Evolutionary conservation across 2,113 vertebrate genomes (phyloP), one percentile per base, ranked within the genome.

Genomic region (Hystrix cristata): DNA sequence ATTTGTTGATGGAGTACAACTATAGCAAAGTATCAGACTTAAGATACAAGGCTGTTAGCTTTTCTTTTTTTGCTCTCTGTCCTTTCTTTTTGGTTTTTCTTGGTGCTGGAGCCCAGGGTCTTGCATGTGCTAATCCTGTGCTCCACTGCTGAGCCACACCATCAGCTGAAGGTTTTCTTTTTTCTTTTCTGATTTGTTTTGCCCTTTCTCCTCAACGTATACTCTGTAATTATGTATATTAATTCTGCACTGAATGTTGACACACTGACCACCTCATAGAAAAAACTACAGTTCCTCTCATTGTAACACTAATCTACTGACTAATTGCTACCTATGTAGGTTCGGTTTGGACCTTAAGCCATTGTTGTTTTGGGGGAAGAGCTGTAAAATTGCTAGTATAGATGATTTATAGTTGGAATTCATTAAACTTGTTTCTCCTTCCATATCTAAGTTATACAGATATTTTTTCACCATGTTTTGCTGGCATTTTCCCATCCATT

Each of bases 341-440:
- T 25, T 43, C 71, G 12, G 27, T 38, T 48, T 21, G 46, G 71
- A 48, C 55, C 82, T 59, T 34, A 43, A 23, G 46, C 76, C 46
- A 23, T 43, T 38, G 19, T 34, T 69, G 18, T 86, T 91, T 31
- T 55, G 60, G 53, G 31, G 27, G 29, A 76, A 76, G 81, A 87
- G 67, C 21, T 4, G 11, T 25, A 48, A 62, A 80, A n/a, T 29
- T 13, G 69, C 84, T 38, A 1, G 7, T 34, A 14, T 51, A 16
- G 29, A 59, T 87, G 80, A 95, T 78, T 95, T 48, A 85, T 13
- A 11, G 18, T 46, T 38, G 46, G 83, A 80, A 79, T 48, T 93
- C n/a, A 91, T 96, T 74, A 74, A 65, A 64, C 51, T 87, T 71
- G 27, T 72, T 71, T 93, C 69, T 53, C n/a, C 81, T 92, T 92